Evolutionary conservation across 92 coral and sea anemone species (phyloP), one percentile per base, ranked within the genome.

Genomic region (Siderastrea radians): DNA sequence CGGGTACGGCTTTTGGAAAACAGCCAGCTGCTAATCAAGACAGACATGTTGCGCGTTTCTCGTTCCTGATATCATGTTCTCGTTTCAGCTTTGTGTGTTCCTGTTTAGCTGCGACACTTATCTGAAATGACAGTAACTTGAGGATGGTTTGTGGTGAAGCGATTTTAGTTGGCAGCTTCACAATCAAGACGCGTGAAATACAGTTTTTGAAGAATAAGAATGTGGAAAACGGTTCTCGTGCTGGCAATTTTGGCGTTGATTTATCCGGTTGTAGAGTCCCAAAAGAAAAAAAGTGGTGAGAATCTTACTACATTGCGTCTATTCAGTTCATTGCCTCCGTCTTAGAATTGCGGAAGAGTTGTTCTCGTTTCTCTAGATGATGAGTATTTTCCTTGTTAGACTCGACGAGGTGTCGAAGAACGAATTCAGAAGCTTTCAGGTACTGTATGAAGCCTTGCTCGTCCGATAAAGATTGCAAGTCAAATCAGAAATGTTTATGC

Each of bases 401-500:
- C 43, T 82, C 77, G 17, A 10, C 59, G 14, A 74, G n/a, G 53
- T 90, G 93, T 59, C 81, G 17, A 57, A 67, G 92, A 52, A 93
- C 95, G 1, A 90, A 90, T 50, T 6, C 43, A 7, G 15, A 14
- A 4, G 88, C 73, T 10, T 68, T 7, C 73, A 68, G 50, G 53
- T 68, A 44, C 45, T 68, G 73, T 50, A 44, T 50, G 12, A 68
- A 45, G 82, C 1, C 53, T 13, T 93, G 95, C 60, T 53, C 66
- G 9, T 46, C 70, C 5, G 80, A 89, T 77, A 52, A 14, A 1
- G 87, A 90, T 52, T 93, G 95, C 70, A 47, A 11, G 51, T 11
- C 54, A 47, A 90, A 90, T 44, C 45, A 82, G 43, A 86, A 64
- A 12, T 93, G 95, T 69, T 51, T 86, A 15, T 93, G 95, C 72